Conservation (phyloP, 2,888 invertebrate genomes). For the Cheilosia vernalis region DNA sequence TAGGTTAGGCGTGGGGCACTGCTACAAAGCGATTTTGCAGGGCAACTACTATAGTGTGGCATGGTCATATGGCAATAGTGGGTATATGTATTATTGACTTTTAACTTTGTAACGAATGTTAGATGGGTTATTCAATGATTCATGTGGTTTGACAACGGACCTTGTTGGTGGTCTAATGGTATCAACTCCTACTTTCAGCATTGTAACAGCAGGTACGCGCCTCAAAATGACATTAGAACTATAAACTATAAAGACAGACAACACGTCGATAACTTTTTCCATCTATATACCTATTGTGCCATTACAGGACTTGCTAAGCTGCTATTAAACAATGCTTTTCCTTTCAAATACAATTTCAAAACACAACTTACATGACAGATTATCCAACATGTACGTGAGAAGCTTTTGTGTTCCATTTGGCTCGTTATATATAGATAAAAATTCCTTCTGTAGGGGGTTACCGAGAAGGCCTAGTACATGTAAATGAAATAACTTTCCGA, state of each 20-base stretch:
- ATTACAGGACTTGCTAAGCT: background rate
- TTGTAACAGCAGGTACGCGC: too few species aligned
- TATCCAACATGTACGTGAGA: slow-evolving; percentile 96
- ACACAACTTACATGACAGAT: slow-evolving; percentile 91
- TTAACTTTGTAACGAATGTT: too few species aligned
- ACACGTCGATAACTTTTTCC: background rate
- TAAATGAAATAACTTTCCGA: slow-evolving; percentile 98
- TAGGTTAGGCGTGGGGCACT: too few species aligned
- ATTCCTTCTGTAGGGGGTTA: slow-evolving; percentile 97
- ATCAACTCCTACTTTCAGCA: too few species aligned
- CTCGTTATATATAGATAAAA: slow-evolving; percentile 95
- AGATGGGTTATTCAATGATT: too few species aligned
- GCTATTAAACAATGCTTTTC: background rate
- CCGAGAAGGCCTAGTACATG: slow-evolving; percentile 96
- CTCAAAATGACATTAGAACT: too few species aligned
- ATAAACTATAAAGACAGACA: background rate
- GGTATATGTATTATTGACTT: too few species aligned
- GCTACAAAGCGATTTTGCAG: too few species aligned
- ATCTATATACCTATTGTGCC: background rate
- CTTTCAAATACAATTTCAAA: slow-evolving; percentile 11
- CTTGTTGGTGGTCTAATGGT: too few species aligned
- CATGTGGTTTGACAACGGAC: too few species aligned
- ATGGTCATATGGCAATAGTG: too few species aligned
- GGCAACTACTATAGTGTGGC: too few species aligned
- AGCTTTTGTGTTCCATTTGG: slow-evolving; percentile 97